A percentile compares a stretch with the other conserved stretches of the same genome.
Evolutionary conservation across 2,888 invertebrate species (phyloP).

Genomic region (Sminthurides aquaticus): DNA sequence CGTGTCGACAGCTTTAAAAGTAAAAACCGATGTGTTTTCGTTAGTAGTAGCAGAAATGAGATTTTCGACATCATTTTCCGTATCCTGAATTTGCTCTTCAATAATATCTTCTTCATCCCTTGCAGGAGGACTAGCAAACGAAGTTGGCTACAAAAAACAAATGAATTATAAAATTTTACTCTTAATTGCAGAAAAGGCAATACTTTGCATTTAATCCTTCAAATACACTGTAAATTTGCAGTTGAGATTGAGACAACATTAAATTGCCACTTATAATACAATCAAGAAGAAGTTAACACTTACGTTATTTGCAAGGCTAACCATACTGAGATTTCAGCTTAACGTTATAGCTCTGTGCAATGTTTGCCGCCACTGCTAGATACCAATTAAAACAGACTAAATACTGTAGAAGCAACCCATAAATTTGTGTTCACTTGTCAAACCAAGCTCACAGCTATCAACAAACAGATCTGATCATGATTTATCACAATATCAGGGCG

Average conservation of each 20-base stretch:
- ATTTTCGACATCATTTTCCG: conserved; percentile 10
- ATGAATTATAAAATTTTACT: too few species aligned
- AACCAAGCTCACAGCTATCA: background rate
- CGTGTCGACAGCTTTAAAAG: conserved; percentile 25
- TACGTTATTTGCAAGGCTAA: conserved; percentile 15
- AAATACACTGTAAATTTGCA: too few species aligned
- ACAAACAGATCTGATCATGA: background rate
- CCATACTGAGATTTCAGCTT: too few species aligned
- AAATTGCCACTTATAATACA: background rate
- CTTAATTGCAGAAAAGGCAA: too few species aligned
- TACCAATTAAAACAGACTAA: too few species aligned
- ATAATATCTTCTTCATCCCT: conserved; percentile 16
- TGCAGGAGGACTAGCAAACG: conserved; percentile 13
- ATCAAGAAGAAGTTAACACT: background rate
- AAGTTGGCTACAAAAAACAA: conserved; percentile 8
- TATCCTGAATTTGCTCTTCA: conserved; percentile 1
- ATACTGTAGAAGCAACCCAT: too few species aligned
- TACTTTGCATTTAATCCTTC: too few species aligned
- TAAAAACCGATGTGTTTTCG: conserved; percentile 13
- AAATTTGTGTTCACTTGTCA: too few species aligned
- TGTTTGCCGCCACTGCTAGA: too few species aligned
- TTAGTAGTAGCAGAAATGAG: conserved; percentile 10
- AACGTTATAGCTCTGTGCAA: too few species aligned
- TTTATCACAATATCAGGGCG: too few species aligned
- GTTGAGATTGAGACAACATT: too few species aligned